Percentiles rank a stretch among this genome's conserved stretches.
phyloP scores from a whole-genome alignment of 2,888 invertebrate genomes.

The Cepaea hortensis region DNA sequence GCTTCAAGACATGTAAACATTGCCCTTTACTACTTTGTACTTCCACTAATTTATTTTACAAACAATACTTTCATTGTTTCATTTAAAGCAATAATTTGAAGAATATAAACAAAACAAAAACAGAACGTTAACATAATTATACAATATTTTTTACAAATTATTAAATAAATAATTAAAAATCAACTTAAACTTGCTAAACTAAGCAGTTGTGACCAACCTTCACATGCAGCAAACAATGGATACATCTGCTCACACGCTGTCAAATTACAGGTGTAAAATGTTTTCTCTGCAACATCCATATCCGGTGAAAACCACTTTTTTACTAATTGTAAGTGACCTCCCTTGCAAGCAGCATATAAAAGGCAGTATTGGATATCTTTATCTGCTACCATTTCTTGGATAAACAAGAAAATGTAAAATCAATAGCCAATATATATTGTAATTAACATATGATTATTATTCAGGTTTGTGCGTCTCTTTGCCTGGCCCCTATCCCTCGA shows the following conservation, averaged over 20 bases:
- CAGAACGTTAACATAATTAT: too few species aligned
- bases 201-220: slow-evolving; percentile 20
- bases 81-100: too few species aligned
- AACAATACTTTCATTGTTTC: too few species aligned
- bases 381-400: slow-evolving; percentile 20
- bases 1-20: too few species aligned
- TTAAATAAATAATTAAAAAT: too few species aligned
- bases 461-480: too few species aligned
- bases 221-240: slow-evolving; percentile 45
- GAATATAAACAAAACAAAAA: too few species aligned
- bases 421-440: background rate
- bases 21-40: too few species aligned
- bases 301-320: slow-evolving; percentile 36
- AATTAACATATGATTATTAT: background rate
- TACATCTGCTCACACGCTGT: slow-evolving; percentile 31
- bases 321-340: slow-evolving; percentile 38
- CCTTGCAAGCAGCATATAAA: slow-evolving; percentile 42
- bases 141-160: too few species aligned
- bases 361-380: slow-evolving; percentile 24
- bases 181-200: background rate
- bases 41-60: too few species aligned
- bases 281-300: slow-evolving; percentile 14
- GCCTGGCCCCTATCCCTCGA: too few species aligned
- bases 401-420: background rate
- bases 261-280: slow-evolving; percentile 8